Base-by-base conservation (phyloP, 2,888 invertebrate species). In the Latheticus oryzae region DNA sequence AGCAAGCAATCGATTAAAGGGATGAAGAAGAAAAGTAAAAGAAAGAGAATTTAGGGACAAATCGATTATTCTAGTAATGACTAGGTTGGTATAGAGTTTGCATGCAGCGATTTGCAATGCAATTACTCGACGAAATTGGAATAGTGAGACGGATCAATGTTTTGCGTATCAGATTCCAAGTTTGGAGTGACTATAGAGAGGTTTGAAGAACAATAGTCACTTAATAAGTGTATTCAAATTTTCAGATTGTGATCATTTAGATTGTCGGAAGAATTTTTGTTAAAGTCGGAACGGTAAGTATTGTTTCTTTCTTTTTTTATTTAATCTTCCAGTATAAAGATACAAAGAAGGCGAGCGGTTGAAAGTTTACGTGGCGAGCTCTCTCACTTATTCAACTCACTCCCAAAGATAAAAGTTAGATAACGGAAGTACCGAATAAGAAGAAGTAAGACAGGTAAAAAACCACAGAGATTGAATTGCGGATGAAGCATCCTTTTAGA, bases 401-500 rank as follows among this genome's bases (percentile, higher is more conserved):
- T 37, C 26, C 40, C 35, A 52, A 66, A 69, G 68, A 71, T 71
- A 71, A 71, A 71, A 70, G 69, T 71, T 69, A 60, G 66, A 69
- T 68, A 69, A 69, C 65, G 60, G 61, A 62, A 64, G 61, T 60
- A 60, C 52, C 54, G 62, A 60, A 63, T 61, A 59, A 61, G 57
- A 57, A 65, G 68, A 64, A 57, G 64, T 62, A 66, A 64, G 62
- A 63, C 67, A 68, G 69, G 69, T 66, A 73, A 66, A 69, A 71
- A 68, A 69, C 69, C 71, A 61, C 65, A 63, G 66, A 67, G 71
- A 73, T 70, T 71, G 72, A 72, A 74, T 71, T 70, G 71, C 66
- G 68, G 70, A 68, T 67, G 71, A 72, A 67, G 63, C 68, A 65
- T 69, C 69, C 71, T 72, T 72, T 73, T 70, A 72, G 69, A 72